Conservation (phyloP, 35 echinoderm and acorn worm genomes). For the Strongylocentrotus purpuratus region DNA sequence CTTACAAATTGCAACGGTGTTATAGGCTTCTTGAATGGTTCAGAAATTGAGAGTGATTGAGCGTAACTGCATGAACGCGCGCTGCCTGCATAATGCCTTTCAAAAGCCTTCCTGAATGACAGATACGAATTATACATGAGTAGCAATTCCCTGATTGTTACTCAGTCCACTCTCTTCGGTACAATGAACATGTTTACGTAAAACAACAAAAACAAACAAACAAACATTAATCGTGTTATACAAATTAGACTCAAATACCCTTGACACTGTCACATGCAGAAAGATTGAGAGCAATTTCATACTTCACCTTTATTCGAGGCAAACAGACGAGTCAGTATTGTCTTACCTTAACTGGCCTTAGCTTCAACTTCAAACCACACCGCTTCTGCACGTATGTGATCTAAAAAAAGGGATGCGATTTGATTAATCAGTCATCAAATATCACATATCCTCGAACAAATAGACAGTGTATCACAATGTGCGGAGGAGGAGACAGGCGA, state of each 20-base stretch:
- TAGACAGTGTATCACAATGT: not conserved
- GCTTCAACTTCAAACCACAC: not conserved
- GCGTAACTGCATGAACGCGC: no score
- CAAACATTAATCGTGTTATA: not conserved
- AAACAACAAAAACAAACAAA: no score
- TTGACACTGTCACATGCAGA: not conserved
- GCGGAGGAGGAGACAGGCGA: not conserved
- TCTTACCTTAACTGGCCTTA: not conserved
- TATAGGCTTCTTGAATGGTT: no score
- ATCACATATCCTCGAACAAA: not conserved
- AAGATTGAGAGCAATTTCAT: not conserved
- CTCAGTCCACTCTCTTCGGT: no score
- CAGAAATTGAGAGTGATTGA: no score
- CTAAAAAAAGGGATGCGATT: not conserved
- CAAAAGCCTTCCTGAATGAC: no score
- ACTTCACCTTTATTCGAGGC: not conserved
- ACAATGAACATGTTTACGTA: no score
- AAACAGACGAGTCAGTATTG: not conserved
- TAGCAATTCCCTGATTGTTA: no score
- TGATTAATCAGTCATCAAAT: not conserved
- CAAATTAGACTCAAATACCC: not conserved
- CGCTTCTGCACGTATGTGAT: not conserved
- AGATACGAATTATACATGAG: no score
- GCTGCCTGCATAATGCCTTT: no score
- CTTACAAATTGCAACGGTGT: no score